Base-by-base conservation (phyloP, 1,140 invertebrate genomes). In the Drosophila nikananu region DNA sequence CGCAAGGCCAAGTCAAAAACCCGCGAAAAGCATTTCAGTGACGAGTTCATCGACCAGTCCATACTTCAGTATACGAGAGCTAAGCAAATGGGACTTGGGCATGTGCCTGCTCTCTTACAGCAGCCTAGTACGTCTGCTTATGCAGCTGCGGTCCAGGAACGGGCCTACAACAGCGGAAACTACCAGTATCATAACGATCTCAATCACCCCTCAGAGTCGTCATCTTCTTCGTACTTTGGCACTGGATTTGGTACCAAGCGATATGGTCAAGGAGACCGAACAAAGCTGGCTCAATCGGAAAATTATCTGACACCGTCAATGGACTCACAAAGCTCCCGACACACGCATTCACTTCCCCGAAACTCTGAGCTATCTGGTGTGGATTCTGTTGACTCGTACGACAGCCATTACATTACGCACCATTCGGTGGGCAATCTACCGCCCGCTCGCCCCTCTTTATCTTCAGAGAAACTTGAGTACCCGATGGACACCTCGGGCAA, bases 391-490 rank as follows among this genome's bases (percentile, higher is more conserved):
- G 92, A 93, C 21, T 93, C 92, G 3, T 93, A 93, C 48, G 92
- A 93, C 19, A 93, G 92, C 66, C 92, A 93, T 49, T 93, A 93
- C 35, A 83, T 91, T 13, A 92, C 92, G 15, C 92, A 93, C 70
- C 86, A 92, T 67, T 92, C 92, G 10, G 77, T 91, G 35, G 86
- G 77, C 4, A 92, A 84, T 64, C 67, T 92, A 49, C 76, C 64
- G 21, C 60, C 77, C 8, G 27, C 54, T 4, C 66, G 52, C 8
- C 62, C 57, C n/a, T 25, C 61, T 4, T 77, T 67, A 10, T 94
- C 94, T 15, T 93, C 93, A 41, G 94, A 94, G 75, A 94, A 94
- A 63, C 92, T 94, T 63, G 94, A 94, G 77, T 94, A 93, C 90
- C 93, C 94, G 89, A 86, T 94, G 32, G 93, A 94, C 30, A 93